A percentile compares a stretch with the other conserved stretches of the same genome.
Conservation (phyloP, 2,888 invertebrate species). For the Eupsilia transversa region DNA sequence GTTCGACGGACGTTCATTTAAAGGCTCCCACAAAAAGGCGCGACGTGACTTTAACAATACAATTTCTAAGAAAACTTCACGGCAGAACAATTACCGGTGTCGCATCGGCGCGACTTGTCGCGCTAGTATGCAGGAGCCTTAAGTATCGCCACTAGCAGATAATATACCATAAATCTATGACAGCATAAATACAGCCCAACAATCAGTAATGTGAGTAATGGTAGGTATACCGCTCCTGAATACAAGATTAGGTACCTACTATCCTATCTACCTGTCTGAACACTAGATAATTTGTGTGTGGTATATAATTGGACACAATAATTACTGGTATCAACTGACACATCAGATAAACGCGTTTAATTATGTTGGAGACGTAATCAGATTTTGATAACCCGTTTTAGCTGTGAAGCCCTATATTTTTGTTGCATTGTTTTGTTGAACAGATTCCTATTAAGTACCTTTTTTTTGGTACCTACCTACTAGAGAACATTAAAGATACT, state of each 20-base stretch:
- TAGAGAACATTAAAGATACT: neutral
- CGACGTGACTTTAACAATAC: no score
- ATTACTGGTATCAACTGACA: slow-evolving; percentile 63
- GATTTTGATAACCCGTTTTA: slow-evolving; percentile 52
- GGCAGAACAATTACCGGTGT: no score
- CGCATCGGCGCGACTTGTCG: no score
- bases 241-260: slow-evolving; percentile 9
- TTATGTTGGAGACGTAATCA: slow-evolving; percentile 58
- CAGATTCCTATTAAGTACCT: no score
- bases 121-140: no score
- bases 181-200: neutral
- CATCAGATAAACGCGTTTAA: slow-evolving; percentile 60
- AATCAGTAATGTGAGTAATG: slow-evolving; percentile 25
- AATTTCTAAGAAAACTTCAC: no score
- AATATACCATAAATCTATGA: slow-evolving; percentile 9
- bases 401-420: slow-evolving; percentile 12
- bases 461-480: neutral
- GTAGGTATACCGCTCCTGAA: neutral
- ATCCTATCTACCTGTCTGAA: slow-evolving; percentile 23
- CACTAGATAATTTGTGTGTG: slow-evolving; percentile 50
- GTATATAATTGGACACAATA: slow-evolving; percentile 56
- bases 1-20: no score
- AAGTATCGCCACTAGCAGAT: neutral
- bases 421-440: slow-evolving; percentile 11
- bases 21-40: no score